phyloP scores from a whole-genome alignment of 2,888 invertebrate genomes.

The Carcina quercana region DNA sequence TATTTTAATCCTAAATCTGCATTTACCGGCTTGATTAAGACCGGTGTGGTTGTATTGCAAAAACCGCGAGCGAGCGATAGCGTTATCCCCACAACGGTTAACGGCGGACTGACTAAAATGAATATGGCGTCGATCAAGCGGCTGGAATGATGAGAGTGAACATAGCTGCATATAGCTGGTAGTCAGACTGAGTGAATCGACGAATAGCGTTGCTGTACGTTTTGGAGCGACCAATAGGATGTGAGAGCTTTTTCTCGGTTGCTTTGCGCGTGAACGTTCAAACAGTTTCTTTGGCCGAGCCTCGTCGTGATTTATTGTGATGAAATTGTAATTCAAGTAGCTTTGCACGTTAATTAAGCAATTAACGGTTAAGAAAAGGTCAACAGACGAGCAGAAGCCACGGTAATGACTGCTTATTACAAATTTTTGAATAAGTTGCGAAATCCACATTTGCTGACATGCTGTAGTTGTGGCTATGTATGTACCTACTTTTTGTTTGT shows the following conservation, averaged over 20 bases:
- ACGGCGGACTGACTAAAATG: conserved; percentile 63
- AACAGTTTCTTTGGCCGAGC: conserved; percentile 29
- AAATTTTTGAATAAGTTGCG: too few species aligned
- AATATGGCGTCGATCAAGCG: conserved; percentile 53
- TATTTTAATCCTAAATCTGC: conserved; percentile 27
- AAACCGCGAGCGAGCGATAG: conserved; percentile 27
- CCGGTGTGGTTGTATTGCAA: conserved; percentile 35
- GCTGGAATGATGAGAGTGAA: conserved; percentile 48
- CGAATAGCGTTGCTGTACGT: conserved; percentile 35
- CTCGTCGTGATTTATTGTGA: not conserved
- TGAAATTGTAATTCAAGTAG: not conserved
- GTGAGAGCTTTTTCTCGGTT: conserved; percentile 18
- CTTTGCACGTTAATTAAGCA: not conserved
- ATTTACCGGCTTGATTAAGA: conserved; percentile 35
- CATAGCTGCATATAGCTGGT: conserved; percentile 39
- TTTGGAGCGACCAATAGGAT: conserved; percentile 32
- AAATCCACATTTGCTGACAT: too few species aligned
- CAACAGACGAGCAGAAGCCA: not conserved
- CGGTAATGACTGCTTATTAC: too few species aligned
- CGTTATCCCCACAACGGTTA: conserved; percentile 52
- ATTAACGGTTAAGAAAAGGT: not conserved
- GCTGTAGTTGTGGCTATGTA: too few species aligned
- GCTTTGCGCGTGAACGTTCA: conserved; percentile 57
- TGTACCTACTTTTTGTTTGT: too few species aligned
- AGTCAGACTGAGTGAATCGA: conserved; percentile 22